Evolutionary conservation across 2,797 vertebrate species (phyloP), one percentile per base, ranked within the genome.

Genomic region (Platalea minor): DNA sequence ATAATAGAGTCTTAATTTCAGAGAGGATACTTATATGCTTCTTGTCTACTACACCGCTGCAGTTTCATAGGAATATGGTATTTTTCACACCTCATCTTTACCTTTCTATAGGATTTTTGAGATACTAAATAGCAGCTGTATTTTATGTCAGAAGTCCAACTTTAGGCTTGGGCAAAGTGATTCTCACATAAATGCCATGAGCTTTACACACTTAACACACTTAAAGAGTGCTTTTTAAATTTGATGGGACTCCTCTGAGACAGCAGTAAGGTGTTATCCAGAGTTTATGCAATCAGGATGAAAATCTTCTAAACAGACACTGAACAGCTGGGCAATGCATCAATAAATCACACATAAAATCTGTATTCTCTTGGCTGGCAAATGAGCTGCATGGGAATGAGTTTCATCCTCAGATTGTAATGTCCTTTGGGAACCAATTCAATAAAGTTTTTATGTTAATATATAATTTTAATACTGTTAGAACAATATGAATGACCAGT

Each of bases 311-410:
- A 61, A 50, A 78, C 91, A 93, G 91, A 95, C 5, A 23, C 21
- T 92, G 87, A 95, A 92, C 82, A 96, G 89, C 87, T 95, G 91
- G 85, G 59, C 64, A 39, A 79, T 37, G 87, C 73, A 69, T 85
- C 87, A 92, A 59, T 88, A 94, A 91, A 86, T 91, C 82, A 91
- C 81, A 45, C 2, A 1, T 79, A 81, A 90, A 96, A 69, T 33
- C 46, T 74, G 80, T 70, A 74, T 93, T 90, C 23, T 80, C 60
- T 88, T 59, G 51, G 59, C 79, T 88, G 76, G 51, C 56, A 94
- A 89, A 84, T 73, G 59, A 85, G 43, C 69, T 89, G 61, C 85
- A 93, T 56, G 76, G 82, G 68, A 88, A 64, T 72, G 81, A 88
- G 25, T 67, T 79, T 96, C 61, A 90, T 39, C 63, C 92, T 53